Conservation (phyloP, 2,888 invertebrate species). For the Parapristionchus giblindavisi region DNA sequence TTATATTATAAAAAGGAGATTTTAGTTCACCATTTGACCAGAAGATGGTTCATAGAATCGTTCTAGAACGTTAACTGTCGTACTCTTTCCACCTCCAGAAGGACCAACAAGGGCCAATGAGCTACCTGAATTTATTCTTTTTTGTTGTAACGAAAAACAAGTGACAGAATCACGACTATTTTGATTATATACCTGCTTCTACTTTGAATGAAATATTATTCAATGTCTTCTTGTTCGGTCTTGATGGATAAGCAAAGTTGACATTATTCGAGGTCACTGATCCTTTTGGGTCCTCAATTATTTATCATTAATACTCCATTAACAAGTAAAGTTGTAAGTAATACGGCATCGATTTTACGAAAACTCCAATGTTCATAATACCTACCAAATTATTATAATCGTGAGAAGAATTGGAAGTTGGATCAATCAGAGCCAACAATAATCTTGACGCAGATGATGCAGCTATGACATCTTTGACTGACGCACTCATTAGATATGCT, state of each 20-base stretch:
- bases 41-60: constrained; percentile 82
- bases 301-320: no score
- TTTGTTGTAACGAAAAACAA: not conserved
- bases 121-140: constrained; percentile 9
- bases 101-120: constrained; percentile 73
- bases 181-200: not conserved
- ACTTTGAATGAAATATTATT: constrained; percentile 9
- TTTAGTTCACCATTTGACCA: constrained; percentile 76
- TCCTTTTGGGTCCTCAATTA: not conserved
- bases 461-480: constrained; percentile 9
- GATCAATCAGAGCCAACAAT: constrained; percentile 7
- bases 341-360: no score
- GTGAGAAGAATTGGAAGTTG: not conserved
- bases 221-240: not conserved
- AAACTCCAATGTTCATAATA: no score
- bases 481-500: not conserved
- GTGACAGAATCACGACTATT: constrained; percentile 6
- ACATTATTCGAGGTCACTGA: not conserved
- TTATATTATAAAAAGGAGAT: not conserved
- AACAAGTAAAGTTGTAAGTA: no score
- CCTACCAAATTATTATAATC: no score
- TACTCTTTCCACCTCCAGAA: constrained; percentile 88
- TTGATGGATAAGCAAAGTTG: constrained; percentile 24
- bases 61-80: constrained; percentile 82
- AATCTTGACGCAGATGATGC: not conserved